Evolutionary conservation across 2,113 vertebrate genomes (phyloP), one percentile per base, ranked within the genome.

Genomic region (Platysternon megacephalum): DNA sequence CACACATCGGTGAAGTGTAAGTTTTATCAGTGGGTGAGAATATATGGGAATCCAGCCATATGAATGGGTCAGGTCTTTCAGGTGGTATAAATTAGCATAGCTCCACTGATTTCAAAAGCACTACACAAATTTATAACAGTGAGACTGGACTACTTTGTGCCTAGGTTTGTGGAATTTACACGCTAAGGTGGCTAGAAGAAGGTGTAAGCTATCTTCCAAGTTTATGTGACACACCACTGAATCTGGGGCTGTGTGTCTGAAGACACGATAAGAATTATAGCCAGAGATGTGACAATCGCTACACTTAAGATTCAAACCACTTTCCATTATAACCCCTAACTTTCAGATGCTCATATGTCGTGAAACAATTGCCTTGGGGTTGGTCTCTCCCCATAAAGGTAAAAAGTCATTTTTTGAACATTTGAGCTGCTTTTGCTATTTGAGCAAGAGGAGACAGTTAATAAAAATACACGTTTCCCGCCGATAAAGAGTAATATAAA

Each of bases 361-460:
- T 79, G 53, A 85, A 95, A 52, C 46, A 87, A 68, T 55, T 88
- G 86, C 48, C 58, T 17, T 26, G 0, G 78, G 53, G 12, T 29
- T 79, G 89, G 86, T 29, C 19, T 46, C 21, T 83, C 16, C 65
- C 90, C 32, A 58, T 79, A 39, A 87, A 91, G 9, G 21, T 29
- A 90, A 88, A 39, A 11, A 12, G 58, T 56, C 79, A 26, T 93
- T 94, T 93, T 93, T 94, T 86, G 82, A 94, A 94, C 80, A 52
- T n/a, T 86, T 46, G n/a, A 2, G 44, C 32, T 87, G 21, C 7
- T 17, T 84, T 82, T 90, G 51, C 58, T 88, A 56, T 80, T 84
- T 74, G 68, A 74, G 58, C 72, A 39, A 83, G 19, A 68, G 46
- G 81, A 86, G 24, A 90, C 46, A 13, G 92, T 65, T 21, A 79